A percentile compares a stretch with the other conserved stretches of the same genome.
These are phyloP conservation scores for Threskiornis aethiopicus DNA, from an alignment of 2,797 vertebrate genomes.

Conservation along the genomic window DNA sequence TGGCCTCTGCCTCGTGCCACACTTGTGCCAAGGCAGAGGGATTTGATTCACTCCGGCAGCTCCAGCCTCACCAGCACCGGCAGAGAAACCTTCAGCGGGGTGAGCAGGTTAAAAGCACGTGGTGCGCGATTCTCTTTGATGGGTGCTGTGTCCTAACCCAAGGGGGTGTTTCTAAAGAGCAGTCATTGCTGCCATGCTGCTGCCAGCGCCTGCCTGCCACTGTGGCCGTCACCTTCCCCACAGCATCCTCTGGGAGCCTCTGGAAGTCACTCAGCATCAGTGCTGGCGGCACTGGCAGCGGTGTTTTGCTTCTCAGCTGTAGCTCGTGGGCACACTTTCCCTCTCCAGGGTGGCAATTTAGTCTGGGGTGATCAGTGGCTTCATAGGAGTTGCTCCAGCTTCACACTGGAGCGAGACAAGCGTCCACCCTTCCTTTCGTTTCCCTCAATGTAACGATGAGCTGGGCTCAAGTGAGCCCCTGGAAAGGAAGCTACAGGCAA, in stretches of 20 bases:
- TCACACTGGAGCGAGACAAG: not conserved
- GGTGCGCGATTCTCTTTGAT: not conserved
- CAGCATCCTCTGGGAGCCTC: not conserved
- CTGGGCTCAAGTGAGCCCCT: not conserved
- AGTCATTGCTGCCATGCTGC: not conserved
- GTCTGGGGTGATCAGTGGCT: not conserved
- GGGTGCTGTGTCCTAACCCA: not conserved
- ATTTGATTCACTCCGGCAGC: not conserved
- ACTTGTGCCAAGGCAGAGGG: not conserved
- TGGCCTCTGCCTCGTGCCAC: not conserved
- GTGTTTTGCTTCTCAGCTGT: not conserved
- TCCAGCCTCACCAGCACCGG: not conserved
- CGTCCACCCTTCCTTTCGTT: not conserved
- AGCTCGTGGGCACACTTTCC: not conserved
- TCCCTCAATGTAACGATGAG: not conserved
- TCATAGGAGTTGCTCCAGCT: not conserved
- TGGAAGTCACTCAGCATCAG: not conserved
- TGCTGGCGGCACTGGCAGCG: not conserved
- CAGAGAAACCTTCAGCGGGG: slow-evolving; percentile 3
- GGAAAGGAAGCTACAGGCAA: slow-evolving; percentile 5
- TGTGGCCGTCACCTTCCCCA: not conserved
- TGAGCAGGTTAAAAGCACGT: slow-evolving; percentile 21
- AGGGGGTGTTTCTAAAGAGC: not conserved
- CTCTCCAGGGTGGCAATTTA: not conserved
- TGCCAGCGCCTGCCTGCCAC: not conserved